Percentiles rank a stretch among this genome's conserved stretches.
Conservation (phyloP, 2,888 invertebrate genomes). For the Lymantria monacha region DNA sequence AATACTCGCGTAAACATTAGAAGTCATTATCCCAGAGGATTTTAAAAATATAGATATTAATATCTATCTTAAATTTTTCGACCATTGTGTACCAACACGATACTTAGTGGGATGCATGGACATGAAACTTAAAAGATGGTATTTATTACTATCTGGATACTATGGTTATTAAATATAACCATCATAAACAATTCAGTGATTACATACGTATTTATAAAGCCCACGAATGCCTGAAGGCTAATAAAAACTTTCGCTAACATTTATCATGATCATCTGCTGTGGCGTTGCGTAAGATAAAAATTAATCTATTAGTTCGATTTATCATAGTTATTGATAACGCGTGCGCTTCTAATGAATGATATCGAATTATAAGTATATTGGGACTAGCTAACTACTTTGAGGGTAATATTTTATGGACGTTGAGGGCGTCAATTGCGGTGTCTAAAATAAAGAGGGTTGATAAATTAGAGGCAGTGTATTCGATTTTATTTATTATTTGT, state of each 20-base stretch:
- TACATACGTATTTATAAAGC: conserved; percentile 3
- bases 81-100: too few species aligned
- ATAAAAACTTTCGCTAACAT: conserved; percentile 34
- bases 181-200: background rate
- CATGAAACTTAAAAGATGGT: too few species aligned
- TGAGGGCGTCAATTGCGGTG: background rate
- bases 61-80: too few species aligned
- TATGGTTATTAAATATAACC: background rate
- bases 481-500: too few species aligned
- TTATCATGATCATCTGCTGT: conserved; percentile 31
- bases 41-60: too few species aligned
- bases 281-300: conserved; percentile 27
- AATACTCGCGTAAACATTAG: too few species aligned
- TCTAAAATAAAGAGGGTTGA: background rate
- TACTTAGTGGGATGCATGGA: too few species aligned
- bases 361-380: conserved; percentile 13
- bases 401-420: background rate
- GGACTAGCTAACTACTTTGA: background rate
- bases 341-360: conserved; percentile 17
- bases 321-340: conserved; percentile 29
- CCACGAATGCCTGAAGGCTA: conserved; percentile 19
- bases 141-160: too few species aligned
- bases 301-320: conserved; percentile 27
- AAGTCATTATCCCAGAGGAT: too few species aligned
- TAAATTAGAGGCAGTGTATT: too few species aligned